Base-by-base conservation (phyloP, 2,888 invertebrate genomes). In the Ctena decussata region DNA sequence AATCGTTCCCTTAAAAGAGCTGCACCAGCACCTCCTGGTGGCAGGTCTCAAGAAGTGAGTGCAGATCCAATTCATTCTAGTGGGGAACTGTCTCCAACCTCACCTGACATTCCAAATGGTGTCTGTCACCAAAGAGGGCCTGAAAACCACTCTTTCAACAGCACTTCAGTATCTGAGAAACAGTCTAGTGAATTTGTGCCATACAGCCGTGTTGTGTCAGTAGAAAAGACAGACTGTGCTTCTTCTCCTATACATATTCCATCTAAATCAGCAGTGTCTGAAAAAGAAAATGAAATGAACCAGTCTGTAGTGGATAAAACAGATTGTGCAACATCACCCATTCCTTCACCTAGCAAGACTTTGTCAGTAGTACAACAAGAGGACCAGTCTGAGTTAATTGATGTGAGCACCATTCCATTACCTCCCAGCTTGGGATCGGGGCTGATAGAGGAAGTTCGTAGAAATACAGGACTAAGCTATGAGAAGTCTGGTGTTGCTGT, bases 381-480 rank as follows among this genome's bases (percentile, higher is more conserved):
- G 30, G 76, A 49, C 69, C 77, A 70, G 53, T 49, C 53, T 15
- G 71, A 39, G 46, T 39, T 76, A 18, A 70, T 85, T 35, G 80
- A 85, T 41, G 44, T 86, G 27, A 72, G 69, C 60, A 87, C 84
- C 46, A 72, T 91, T 11, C 39, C 82, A 21, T 35, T 92, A 8
- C 93, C 93, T 27, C 79, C 84, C 39, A 86, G 88, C 70, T 84
- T 94, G 27, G 94, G 93, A 0, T 72, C 87, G 18, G 93, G 93
- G 15, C 86, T 94, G 57, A 85, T 94, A 5, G 94, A 94, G 74
- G 86, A 91, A 75, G 91, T 95, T 21, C 90, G 95, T 32, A 85
- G 86, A 32, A 93, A 90, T 76, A 95, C 94, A 2, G 89, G 89
- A 11, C 90, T 95, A 18, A 94, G 94, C 86, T 92, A 94, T 77